phyloP scores from a whole-genome alignment of 2,888 invertebrate species.

The Colletes collaris region DNA sequence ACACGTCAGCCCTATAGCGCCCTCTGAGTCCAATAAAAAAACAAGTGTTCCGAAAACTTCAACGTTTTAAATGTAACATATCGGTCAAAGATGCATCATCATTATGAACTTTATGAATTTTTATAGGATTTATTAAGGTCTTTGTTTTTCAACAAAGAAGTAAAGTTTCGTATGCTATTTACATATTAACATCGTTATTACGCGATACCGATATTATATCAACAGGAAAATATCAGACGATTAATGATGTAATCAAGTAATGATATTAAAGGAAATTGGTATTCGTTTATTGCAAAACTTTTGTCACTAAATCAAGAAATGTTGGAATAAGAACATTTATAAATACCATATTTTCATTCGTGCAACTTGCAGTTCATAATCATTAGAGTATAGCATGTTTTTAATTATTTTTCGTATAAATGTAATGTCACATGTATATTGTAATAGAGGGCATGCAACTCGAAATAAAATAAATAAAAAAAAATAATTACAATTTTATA shows the following conservation, averaged over 20 bases:
- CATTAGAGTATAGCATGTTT: not conserved
- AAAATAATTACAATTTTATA: not conserved
- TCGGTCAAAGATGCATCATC: not conserved
- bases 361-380: not conserved
- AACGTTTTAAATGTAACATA: slow-evolving; percentile 48
- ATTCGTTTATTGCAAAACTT: not conserved
- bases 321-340: not conserved
- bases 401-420: not conserved
- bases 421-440: not conserved
- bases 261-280: not conserved
- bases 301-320: not conserved
- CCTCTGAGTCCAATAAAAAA: slow-evolving; percentile 70
- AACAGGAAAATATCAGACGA: not conserved
- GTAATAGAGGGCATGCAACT: not conserved
- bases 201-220: not conserved
- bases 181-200: not conserved
- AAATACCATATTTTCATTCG: not conserved
- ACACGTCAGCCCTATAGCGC: slow-evolving; percentile 74
- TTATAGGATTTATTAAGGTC: not conserved
- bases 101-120: not conserved
- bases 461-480: not conserved
- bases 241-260: slow-evolving; percentile 2
- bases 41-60: slow-evolving; percentile 53
- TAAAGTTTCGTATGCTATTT: not conserved
- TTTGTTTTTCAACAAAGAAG: not conserved